Base-by-base conservation (phyloP, 2,888 invertebrate genomes). In the Unio delphinus region DNA sequence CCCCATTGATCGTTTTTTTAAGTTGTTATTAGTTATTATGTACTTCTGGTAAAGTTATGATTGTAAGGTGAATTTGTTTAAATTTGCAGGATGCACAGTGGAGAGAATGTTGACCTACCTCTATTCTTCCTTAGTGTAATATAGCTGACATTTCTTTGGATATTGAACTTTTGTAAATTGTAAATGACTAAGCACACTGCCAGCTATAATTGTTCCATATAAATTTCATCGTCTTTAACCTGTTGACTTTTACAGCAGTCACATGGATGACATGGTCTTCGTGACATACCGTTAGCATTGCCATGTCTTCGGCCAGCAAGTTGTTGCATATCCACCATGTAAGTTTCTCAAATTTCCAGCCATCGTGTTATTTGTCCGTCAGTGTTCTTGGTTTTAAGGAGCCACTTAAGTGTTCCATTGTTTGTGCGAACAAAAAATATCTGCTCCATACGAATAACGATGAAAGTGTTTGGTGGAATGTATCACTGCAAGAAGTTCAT, bases 401-500 rank as follows among this genome's bases (percentile, higher is more conserved):
- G 65, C 76, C 75, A 75, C 4, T 57, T 45, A 23, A 79, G 64
- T n/a, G 78, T 68, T 26, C 70, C 72, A 69, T 80, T 74, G 65
- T 79, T 76, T 18, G 70, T 72, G 8, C 69, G 18, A 26, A 75
- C 45, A 28, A 59, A 30, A 58, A 73, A 67, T 3, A 23, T 64
- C 30, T 28, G 55, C 45, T 23, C 76, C 78, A 68, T 73, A 76
- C 30, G 79, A 58, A 68, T 78, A 76, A 54, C 65, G 72, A 26
- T 74, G 75, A 64, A 76, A 78, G 20, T 78, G 63, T 63, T 70
- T 70, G 11, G 69, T 56, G 3, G 71, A 55, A 28, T 62, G n/a
- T 15, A 76, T 68, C 8, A 78, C 65, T n/a, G 74, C 76, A 15
- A 76, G 64, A 18, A 79, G 58, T 68, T 79, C 78, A 54, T 69